phyloP scores from a whole-genome alignment of 1,140 invertebrate species.

The Anthonomus grandis region DNA sequence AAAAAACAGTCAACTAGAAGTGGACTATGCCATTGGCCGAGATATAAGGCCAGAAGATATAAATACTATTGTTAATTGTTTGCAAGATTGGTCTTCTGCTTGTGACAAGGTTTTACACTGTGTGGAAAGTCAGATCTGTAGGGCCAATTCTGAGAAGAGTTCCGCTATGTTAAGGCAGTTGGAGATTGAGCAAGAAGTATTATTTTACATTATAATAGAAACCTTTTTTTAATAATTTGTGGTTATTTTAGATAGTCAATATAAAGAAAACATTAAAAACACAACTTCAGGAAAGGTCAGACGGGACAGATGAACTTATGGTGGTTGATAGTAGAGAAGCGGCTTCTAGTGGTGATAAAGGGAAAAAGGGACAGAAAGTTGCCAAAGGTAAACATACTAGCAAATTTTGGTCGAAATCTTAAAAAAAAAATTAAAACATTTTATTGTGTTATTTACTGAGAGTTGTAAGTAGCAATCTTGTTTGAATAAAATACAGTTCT shows the following conservation, averaged over 20 bases:
- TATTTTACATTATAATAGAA: neutral
- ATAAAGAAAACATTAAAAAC: constrained; percentile 80
- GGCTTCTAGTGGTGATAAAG: constrained; percentile 50
- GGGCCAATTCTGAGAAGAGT: constrained; percentile 84
- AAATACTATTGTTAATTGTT: constrained; percentile 69
- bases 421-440: constrained; percentile 17
- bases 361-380: constrained; percentile 52
- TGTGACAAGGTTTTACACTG: constrained; percentile 85
- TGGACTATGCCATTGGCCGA: constrained; percentile 90
- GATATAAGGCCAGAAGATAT: constrained; percentile 84
- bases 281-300: constrained; percentile 65
- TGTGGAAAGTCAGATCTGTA: constrained; percentile 84
- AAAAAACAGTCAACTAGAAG: constrained; percentile 86
- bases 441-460: neutral
- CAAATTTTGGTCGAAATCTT: constrained; percentile 61
- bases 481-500: neutral
- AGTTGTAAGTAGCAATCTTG: neutral
- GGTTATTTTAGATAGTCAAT: constrained; percentile 57
- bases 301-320: constrained; percentile 60
- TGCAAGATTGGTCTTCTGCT: constrained; percentile 88
- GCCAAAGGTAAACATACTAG: constrained; percentile 53
- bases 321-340: constrained; percentile 54
- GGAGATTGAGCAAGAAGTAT: constrained; percentile 74
- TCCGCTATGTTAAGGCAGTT: constrained; percentile 76
- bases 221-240: neutral